Evolutionary conservation across 2,888 invertebrate genomes (phyloP).

Genomic region (Maniola hyperantus): DNA sequence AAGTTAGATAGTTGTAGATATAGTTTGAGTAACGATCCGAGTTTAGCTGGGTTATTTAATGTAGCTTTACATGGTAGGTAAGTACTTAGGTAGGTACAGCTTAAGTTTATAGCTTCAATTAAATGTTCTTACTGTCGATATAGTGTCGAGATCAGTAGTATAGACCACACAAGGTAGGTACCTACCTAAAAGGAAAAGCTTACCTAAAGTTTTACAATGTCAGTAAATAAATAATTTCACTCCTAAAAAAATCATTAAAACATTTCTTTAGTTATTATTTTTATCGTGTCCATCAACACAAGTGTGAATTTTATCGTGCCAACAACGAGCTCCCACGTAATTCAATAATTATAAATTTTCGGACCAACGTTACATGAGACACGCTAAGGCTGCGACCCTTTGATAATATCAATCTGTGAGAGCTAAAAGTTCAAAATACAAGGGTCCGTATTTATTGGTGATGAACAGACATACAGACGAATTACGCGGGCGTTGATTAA

Average conservation of each 20-base stretch:
- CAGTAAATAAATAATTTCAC: neutral
- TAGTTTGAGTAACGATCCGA: neutral
- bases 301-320: constrained; percentile 52
- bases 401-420: constrained; percentile 28
- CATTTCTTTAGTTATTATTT: constrained; percentile 42
- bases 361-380: constrained; percentile 39
- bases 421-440: constrained; percentile 44
- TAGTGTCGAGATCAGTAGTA: too few species aligned
- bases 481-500: constrained; percentile 77
- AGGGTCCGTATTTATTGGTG: constrained; percentile 56
- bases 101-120: neutral
- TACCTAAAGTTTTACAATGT: neutral
- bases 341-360: constrained; percentile 55
- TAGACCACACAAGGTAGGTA: too few species aligned
- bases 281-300: constrained; percentile 50
- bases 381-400: constrained; percentile 44
- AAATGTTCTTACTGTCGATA: neutral
- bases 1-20: neutral
- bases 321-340: constrained; percentile 58
- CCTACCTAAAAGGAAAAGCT: neutral
- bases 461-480: constrained; percentile 48
- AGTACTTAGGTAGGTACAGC: neutral
- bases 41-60: neutral
- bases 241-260: constrained; percentile 39
- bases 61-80: neutral